These are phyloP conservation scores for Ursus arctos DNA, from an alignment of 2,113 vertebrate species.

Conservation along the genomic window DNA sequence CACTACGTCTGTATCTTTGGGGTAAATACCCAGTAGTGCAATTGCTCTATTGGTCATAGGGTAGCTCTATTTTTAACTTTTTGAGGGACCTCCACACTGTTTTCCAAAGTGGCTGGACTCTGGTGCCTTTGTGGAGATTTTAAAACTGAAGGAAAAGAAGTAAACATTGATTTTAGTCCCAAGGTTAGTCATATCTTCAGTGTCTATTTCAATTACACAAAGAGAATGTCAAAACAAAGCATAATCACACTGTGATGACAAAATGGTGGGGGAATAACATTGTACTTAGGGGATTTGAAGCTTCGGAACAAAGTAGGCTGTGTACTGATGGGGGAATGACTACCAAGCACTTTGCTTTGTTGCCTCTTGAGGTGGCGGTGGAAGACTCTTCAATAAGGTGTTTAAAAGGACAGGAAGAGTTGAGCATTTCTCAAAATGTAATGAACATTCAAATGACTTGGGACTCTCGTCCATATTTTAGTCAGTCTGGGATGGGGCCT, in stretches of 20 bases:
- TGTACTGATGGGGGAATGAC: background rate
- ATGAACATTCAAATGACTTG: background rate
- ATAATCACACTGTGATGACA: slow-evolving; percentile 31
- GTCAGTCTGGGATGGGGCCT: background rate
- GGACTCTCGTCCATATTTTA: background rate
- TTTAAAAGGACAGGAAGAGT: background rate
- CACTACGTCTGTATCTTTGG: too few species aligned
- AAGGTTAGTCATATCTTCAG: slow-evolving; percentile 33
- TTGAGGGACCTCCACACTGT: too few species aligned
- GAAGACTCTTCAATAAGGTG: slow-evolving; percentile 27
- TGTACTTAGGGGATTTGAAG: background rate
- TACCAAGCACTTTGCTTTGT: background rate
- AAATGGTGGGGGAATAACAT: background rate
- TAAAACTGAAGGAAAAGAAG: background rate
- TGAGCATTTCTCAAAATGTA: background rate
- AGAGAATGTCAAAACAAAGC: slow-evolving; percentile 64
- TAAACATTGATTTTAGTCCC: slow-evolving; percentile 44
- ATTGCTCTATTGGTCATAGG: too few species aligned
- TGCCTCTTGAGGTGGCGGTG: background rate
- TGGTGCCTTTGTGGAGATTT: background rate
- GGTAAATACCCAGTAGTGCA: too few species aligned
- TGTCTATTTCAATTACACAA: slow-evolving; percentile 51
- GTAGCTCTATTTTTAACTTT: too few species aligned
- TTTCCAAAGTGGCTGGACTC: too few species aligned
- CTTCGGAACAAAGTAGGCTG: background rate